Evolutionary conservation across 2,113 vertebrate species (phyloP), one percentile per base, ranked within the genome.

Genomic region (Pterocles gutturalis): DNA sequence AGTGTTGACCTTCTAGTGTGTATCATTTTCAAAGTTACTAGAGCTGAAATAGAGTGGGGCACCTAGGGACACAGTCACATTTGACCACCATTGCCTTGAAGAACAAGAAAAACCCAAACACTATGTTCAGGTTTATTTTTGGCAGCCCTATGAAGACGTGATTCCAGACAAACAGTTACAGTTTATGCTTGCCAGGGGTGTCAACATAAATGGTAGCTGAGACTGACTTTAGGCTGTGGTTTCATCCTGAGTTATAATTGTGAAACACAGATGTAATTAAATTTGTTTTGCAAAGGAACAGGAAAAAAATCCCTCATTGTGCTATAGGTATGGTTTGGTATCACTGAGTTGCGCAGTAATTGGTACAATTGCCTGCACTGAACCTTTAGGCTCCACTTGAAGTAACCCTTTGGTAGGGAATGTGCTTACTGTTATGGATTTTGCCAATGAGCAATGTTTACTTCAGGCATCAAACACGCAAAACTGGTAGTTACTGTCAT

Each of bases 101-200:
- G 34, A 77, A 75, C 70, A 83, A 54, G 43, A 38, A 69, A 83
- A 89, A 19, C 19, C 29, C 22, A 43, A 61, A 54, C 0, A 0
- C 36, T 38, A 15, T 33, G 7, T 7, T 43, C 41, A 0, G 2
- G 38, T 81, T 62, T 17, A 43, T 65, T 75, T 72, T 54, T 93
- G 87, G 87, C 60, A 93, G n/a, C 38, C 61, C 57, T 60, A 5
- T 0, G 0, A 71, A 89, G 53, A 65, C 28, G 33, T 0, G 0
- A 41, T 77, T 81, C n/a, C 76, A 94, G 80, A 89, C 89, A 87
- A 87, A 71, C 21, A 48, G 41, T 87, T 89, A 65, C 13, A 33
- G 64, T 49, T 69, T 70, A 61, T 81, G 55, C 55, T 89, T 95
- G 49, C 91, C 67, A 51, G 62, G 34, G 26, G 9, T 48, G 46